A percentile compares a stretch with the other conserved stretches of the same genome.
Conservation (phyloP, 2,888 invertebrate species). For the Hemicrepidius hirtus region DNA sequence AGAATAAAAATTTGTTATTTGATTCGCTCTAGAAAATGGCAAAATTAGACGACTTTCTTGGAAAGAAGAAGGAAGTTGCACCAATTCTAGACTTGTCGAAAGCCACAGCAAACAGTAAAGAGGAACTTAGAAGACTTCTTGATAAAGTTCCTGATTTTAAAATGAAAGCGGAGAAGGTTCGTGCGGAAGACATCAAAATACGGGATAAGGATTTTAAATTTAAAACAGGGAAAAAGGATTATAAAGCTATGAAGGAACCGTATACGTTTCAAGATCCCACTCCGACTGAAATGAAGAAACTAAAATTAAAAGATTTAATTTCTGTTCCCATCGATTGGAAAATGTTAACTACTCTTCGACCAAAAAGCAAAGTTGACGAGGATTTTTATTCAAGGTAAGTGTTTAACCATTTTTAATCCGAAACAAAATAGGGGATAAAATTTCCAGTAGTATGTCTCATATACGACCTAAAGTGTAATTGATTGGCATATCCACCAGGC, state of each 20-base stretch:
- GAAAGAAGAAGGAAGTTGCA: constrained; percentile 89
- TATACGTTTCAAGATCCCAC: constrained; percentile 85
- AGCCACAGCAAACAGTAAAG: constrained; percentile 83
- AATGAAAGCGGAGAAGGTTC: constrained; percentile 89
- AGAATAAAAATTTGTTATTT: constrained; percentile 36
- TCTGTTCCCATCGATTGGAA: constrained; percentile 93
- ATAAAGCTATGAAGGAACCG: constrained; percentile 78
- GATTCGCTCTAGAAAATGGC: constrained; percentile 70
- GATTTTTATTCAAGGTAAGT: constrained; percentile 87
- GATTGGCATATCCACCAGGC: too few species aligned
- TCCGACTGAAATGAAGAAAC: constrained; percentile 86
- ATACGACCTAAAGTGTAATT: too few species aligned
- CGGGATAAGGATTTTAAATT: constrained; percentile 85
- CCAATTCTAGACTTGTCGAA: constrained; percentile 90
- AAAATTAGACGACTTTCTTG: constrained; percentile 88
- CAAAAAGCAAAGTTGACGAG: constrained; percentile 89
- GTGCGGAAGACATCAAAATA: constrained; percentile 85
- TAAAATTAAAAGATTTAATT: constrained; percentile 86
- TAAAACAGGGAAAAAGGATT: constrained; percentile 83
- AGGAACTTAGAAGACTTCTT: constrained; percentile 87
- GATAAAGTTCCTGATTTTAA: constrained; percentile 94
- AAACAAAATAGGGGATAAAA: too few species aligned
- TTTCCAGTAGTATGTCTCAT: too few species aligned
- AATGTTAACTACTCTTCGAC: constrained; percentile 92
- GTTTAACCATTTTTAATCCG: constrained; percentile 23